These are phyloP conservation scores for Biston betularia DNA, from an alignment of 2,888 invertebrate species.

Conservation along the genomic window DNA sequence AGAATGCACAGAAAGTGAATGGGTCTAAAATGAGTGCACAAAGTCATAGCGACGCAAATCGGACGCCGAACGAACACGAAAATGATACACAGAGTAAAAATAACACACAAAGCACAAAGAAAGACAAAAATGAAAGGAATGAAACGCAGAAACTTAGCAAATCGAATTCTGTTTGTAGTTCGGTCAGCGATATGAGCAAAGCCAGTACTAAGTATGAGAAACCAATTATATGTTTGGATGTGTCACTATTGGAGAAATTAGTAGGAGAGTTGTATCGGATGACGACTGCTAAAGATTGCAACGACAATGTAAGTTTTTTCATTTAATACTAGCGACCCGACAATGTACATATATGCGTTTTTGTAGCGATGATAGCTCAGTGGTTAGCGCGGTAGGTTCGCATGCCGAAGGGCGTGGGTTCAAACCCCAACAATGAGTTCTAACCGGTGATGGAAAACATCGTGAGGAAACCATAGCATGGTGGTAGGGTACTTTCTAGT, in stretches of 20 bases:
- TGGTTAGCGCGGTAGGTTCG: no score
- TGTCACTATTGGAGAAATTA: constrained; percentile 80
- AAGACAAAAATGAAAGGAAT: constrained; percentile 21
- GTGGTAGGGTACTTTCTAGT: no score
- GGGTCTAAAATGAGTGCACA: neutral
- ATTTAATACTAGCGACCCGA: neutral
- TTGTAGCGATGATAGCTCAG: no score
- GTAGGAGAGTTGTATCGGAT: constrained; percentile 84
- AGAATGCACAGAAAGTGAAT: constrained; percentile 8
- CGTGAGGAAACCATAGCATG: no score
- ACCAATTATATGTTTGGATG: constrained; percentile 54
- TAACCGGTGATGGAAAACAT: no score
- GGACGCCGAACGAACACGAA: neutral
- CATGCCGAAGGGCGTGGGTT: no score
- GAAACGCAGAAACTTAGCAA: constrained; percentile 61
- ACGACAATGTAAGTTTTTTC: constrained; percentile 58
- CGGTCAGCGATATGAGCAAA: constrained; percentile 69
- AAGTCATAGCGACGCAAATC: neutral
- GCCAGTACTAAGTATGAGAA: constrained; percentile 54
- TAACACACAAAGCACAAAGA: constrained; percentile 20
- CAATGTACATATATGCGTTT: no score
- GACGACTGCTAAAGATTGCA: constrained; percentile 58
- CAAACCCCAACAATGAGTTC: no score
- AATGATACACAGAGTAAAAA: constrained; percentile 28
- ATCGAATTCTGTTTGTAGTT: constrained; percentile 72